Evolutionary conservation across 1,140 invertebrate species (phyloP).

Genomic region (Pseudomyrmex concolor): DNA sequence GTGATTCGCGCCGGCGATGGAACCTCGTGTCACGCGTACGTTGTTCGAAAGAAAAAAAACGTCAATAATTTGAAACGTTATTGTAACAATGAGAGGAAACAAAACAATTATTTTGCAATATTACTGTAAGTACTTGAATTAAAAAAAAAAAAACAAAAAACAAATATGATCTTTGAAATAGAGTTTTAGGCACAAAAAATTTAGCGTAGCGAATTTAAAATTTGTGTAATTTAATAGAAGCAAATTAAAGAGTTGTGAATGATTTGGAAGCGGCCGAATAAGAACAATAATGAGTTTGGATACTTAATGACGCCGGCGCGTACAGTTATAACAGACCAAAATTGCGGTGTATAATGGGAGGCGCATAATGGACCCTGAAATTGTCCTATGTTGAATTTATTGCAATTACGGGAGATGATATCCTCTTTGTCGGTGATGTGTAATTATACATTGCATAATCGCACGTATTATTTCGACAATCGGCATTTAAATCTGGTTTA

Average conservation of each 20-base stretch:
- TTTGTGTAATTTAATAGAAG: no score
- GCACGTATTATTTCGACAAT: conserved; percentile 50
- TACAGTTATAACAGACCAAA: conserved; percentile 47
- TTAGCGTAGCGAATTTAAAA: no score
- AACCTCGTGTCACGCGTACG: background rate
- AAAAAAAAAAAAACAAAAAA: no score
- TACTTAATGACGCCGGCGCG: conserved; percentile 39
- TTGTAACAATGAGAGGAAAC: no score
- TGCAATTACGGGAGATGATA: conserved; percentile 55
- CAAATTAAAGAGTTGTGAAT: background rate
- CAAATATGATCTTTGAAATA: no score
- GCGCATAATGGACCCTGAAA: conserved; percentile 53
- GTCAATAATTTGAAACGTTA: no score
- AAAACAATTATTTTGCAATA: no score
- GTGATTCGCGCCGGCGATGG: conserved; percentile 12
- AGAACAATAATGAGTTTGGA: conserved; percentile 53
- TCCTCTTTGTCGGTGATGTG: conserved; percentile 54
- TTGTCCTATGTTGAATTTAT: conserved; percentile 59
- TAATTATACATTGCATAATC: conserved; percentile 56
- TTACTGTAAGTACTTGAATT: no score
- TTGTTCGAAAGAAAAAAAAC: background rate
- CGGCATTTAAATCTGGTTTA: conserved; percentile 43
- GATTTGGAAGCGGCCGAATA: conserved; percentile 17
- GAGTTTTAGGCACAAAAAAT: background rate
- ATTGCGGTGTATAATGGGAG: conserved; percentile 44